These are phyloP conservation scores for Schizotus pectinicornis DNA, from an alignment of 2,888 invertebrate genomes.

Conservation along the genomic window DNA sequence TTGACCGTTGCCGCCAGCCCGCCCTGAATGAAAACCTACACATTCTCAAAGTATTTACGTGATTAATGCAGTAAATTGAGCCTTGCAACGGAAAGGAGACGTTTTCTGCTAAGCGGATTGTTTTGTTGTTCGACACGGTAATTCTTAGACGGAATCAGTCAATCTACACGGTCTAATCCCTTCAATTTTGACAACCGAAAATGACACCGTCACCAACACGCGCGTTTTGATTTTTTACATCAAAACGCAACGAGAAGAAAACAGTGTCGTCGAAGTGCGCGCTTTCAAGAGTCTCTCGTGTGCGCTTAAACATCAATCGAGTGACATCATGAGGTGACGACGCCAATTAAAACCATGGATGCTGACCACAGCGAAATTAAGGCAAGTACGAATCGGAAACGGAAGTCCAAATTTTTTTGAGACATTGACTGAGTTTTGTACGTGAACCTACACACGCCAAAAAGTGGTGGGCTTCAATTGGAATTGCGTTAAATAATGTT, in stretches of 20 bases:
- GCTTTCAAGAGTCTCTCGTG: background rate
- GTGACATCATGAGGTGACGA: constrained; percentile 23
- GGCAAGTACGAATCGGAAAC: constrained; percentile 12
- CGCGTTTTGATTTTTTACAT: background rate
- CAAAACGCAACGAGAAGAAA: background rate
- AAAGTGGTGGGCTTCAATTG: too few species aligned
- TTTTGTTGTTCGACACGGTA: constrained; percentile 5
- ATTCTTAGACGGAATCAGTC: background rate
- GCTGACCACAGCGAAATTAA: constrained; percentile 7
- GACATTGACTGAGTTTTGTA: background rate
- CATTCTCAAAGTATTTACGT: constrained; percentile 59
- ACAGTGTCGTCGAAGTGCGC: background rate
- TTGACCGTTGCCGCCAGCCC: constrained; percentile 43
- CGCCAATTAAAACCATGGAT: constrained; percentile 22
- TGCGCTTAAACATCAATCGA: background rate
- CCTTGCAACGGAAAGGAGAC: constrained; percentile 54
- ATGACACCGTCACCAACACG: background rate
- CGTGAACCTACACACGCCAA: too few species aligned
- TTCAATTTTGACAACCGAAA: too few species aligned
- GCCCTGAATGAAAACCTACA: constrained; percentile 61
- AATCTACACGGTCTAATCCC: too few species aligned
- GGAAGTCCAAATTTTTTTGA: background rate
- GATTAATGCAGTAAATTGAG: constrained; percentile 61
- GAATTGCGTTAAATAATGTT: too few species aligned
- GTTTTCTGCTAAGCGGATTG: constrained; percentile 42